Base-by-base conservation (phyloP, 2,113 vertebrate species). In the Sinocyclocheilus anophthalmus region DNA sequence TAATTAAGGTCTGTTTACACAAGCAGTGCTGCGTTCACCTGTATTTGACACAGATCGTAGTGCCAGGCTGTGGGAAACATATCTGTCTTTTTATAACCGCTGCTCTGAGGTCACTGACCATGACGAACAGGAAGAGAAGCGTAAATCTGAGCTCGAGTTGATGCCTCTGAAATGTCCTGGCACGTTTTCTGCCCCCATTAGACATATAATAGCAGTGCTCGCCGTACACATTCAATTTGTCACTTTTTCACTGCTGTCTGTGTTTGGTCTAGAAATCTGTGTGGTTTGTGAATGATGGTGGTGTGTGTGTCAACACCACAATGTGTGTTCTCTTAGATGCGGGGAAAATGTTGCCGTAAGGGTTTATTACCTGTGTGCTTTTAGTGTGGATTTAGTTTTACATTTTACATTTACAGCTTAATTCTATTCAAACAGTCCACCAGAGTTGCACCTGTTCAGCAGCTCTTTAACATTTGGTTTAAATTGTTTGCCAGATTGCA, bases 151-250 rank as follows among this genome's bases (percentile, higher is more conserved):
- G 87, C 75, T 91, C 86, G 30, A 50, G 53, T n/a, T 42, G 55
- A 85, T 67, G 72, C 73, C 90, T 90, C 84, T 89, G 59, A 61
- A 69, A 88, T 91, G 79, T 88, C 81, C 76, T 87, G 86, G 61
- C 81, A 90, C 84, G 85, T 85, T 85, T 92, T 84, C 13, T 81
- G 70, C 75, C 90, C 88, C 86, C 88, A 90, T 91, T 85, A 85
- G 73, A 81, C 88, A 82, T 87, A 88, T 90, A 83, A 90, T 89
- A 39, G 53, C 70, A 78, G 65, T 65, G 87, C 88, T 90, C 84
- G 80, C 89, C 45, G 81, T 76, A 50, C 85, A 88, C 79, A 88
- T 69, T 48, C 61, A 80, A 67, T 90, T 90, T 90, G 89, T 92
- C 91, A 89, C 90, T 88, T 92, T 73, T 77, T 86, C 37, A 84